These are phyloP conservation scores for Acrossocheilus wenchowensis DNA, from an alignment of 2,797 vertebrate species.

Conservation along the genomic window DNA sequence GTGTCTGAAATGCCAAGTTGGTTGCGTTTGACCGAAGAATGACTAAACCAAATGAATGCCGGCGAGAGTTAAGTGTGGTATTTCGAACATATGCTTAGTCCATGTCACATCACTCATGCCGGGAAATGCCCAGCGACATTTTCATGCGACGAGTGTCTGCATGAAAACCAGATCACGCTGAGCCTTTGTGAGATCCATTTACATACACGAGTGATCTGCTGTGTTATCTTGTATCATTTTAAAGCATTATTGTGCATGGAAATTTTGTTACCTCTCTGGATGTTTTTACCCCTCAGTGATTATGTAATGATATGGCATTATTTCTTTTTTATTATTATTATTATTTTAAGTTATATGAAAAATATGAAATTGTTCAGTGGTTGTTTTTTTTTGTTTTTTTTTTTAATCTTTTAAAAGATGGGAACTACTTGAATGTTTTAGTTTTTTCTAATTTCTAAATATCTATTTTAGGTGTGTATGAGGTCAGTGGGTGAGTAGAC, in stretches of 20 bases:
- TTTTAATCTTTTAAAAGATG: constrained; percentile 59
- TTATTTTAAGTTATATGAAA: constrained; percentile 59
- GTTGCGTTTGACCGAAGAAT: constrained; percentile 6
- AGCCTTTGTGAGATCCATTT: constrained; percentile 63
- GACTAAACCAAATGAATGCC: constrained; percentile 11
- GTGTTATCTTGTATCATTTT: constrained; percentile 61
- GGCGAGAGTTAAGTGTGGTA: constrained; percentile 10
- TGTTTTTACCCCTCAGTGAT: constrained; percentile 64
- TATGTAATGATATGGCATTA: constrained; percentile 68
- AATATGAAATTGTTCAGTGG: constrained; percentile 57
- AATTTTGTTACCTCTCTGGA: constrained; percentile 71
- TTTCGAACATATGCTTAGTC: constrained; percentile 25
- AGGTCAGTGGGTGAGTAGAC: constrained; percentile 12
- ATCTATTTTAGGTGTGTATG: constrained; percentile 41
- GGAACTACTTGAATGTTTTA: constrained; percentile 77
- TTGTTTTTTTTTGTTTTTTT: constrained; percentile 69
- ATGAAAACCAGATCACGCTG: constrained; percentile 53
- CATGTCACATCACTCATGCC: constrained; percentile 22
- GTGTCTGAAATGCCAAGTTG: background rate
- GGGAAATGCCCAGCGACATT: constrained; percentile 12
- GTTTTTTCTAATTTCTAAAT: constrained; percentile 58
- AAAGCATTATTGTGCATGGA: constrained; percentile 74
- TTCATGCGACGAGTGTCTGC: constrained; percentile 21
- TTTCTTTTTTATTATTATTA: constrained; percentile 63
- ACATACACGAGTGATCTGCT: constrained; percentile 59